Evolutionary conservation across 2,888 invertebrate species (phyloP).

Genomic region (Automeris io): DNA sequence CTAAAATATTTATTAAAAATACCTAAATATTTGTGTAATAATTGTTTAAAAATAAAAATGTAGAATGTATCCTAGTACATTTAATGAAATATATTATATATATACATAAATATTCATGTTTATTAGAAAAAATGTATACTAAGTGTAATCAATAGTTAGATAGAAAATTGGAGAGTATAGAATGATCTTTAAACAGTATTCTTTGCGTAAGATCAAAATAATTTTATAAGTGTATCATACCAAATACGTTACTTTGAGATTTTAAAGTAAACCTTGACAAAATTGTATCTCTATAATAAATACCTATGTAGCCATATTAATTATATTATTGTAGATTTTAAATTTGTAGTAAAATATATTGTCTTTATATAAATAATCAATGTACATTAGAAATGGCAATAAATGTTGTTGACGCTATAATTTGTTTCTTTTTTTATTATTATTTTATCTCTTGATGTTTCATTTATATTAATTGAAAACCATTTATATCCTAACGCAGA

Average conservation of each 20-base stretch:
- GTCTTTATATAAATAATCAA: constrained; percentile 7
- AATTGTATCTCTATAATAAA: neutral
- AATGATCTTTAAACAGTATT: neutral
- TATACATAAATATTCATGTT: neutral
- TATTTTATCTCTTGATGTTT: too few relatives aligned
- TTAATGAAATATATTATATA: neutral
- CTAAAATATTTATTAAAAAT: constrained; percentile 2
- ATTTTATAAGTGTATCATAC: neutral
- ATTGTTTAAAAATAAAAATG: neutral
- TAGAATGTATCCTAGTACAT: neutral
- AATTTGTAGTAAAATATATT: neutral
- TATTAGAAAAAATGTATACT: neutral
- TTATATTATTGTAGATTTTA: neutral
- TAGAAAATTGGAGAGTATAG: neutral
- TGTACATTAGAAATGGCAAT: constrained; percentile 25
- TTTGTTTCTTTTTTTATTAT: neutral
- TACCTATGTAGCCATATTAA: neutral
- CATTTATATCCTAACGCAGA: too few relatives aligned
- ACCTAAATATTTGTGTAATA: constrained; percentile 2
- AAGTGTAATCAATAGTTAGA: neutral
- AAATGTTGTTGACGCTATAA: constrained; percentile 23
- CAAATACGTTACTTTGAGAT: neutral
- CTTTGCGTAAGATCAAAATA: neutral
- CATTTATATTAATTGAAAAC: too few relatives aligned
- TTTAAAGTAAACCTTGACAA: neutral